phyloP scores from a whole-genome alignment of 1,140 invertebrate species.

The Drosophila hydei region DNA sequence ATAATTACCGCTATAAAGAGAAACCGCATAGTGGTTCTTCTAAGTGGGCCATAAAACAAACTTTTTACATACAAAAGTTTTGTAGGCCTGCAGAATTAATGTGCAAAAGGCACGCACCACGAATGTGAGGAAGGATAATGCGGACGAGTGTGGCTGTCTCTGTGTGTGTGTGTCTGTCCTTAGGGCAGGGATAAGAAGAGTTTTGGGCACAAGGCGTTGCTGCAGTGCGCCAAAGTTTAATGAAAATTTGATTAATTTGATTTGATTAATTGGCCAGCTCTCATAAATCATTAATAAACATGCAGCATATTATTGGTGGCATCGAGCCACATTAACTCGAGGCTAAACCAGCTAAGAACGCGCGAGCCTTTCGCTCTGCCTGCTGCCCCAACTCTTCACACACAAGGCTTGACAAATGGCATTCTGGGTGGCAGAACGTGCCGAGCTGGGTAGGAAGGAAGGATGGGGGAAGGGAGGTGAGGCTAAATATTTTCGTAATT shows the following conservation, averaged over 20 bases:
- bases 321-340: constrained; percentile 45
- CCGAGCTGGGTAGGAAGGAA: constrained; percentile 49
- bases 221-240: constrained; percentile 78
- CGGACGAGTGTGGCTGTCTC: no score
- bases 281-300: constrained; percentile 77
- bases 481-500: constrained; percentile 84
- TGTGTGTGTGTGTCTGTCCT: no score
- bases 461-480: no score
- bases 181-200: background rate
- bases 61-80: constrained; percentile 67
- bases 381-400: background rate
- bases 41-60: constrained; percentile 75
- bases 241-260: constrained; percentile 79
- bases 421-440: constrained; percentile 71
- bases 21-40: constrained; percentile 60
- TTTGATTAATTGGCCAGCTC: constrained; percentile 75
- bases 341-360: constrained; percentile 22
- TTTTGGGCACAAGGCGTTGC: constrained; percentile 51
- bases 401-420: constrained; percentile 73
- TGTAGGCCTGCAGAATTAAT: constrained; percentile 66
- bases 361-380: constrained; percentile 11
- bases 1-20: constrained; percentile 65
- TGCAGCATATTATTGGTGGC: constrained; percentile 69
- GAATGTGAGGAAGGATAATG: constrained; percentile 34
- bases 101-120: constrained; percentile 73